Evolutionary conservation across 2,113 vertebrate species (phyloP).

Genomic region (Serinus canaria): DNA sequence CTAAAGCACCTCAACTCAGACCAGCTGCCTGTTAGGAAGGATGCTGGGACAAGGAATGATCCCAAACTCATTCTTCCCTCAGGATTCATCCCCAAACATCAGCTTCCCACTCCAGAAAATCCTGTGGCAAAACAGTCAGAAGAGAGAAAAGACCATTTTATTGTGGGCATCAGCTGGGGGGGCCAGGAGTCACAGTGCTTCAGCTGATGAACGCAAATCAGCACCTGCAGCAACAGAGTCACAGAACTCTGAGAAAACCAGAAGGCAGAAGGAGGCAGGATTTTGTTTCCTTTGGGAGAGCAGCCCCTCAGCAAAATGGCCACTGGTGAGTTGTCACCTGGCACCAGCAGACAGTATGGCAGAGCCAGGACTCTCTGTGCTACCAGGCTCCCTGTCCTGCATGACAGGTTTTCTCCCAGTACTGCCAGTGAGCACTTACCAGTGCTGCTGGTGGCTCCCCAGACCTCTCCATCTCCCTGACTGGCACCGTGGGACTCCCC

Average conservation of each 20-base stretch:
- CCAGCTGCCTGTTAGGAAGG: neutral
- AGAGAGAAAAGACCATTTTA: neutral
- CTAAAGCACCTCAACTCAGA: neutral
- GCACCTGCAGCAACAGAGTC: neutral
- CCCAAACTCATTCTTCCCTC: neutral
- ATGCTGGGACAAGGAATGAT: neutral
- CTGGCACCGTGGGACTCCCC: neutral
- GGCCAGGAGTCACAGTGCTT: rapidly evolving
- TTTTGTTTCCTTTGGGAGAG: neutral
- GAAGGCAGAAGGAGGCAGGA: neutral
- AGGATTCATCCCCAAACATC: neutral
- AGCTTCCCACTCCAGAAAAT: neutral
- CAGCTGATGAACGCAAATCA: neutral
- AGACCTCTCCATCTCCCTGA: neutral
- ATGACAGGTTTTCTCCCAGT: neutral
- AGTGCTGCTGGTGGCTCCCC: neutral
- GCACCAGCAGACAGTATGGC: neutral
- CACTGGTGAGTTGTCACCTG: neutral
- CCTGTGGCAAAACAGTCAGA: neutral
- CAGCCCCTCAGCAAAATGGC: neutral
- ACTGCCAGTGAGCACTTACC: rapidly evolving
- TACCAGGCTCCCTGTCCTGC: neutral
- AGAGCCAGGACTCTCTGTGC: neutral
- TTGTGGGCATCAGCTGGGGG: neutral
- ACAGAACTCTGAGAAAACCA: neutral